These are phyloP conservation scores for Tenthredo mesomela DNA, from an alignment of 2,888 invertebrate genomes.

Conservation along the genomic window DNA sequence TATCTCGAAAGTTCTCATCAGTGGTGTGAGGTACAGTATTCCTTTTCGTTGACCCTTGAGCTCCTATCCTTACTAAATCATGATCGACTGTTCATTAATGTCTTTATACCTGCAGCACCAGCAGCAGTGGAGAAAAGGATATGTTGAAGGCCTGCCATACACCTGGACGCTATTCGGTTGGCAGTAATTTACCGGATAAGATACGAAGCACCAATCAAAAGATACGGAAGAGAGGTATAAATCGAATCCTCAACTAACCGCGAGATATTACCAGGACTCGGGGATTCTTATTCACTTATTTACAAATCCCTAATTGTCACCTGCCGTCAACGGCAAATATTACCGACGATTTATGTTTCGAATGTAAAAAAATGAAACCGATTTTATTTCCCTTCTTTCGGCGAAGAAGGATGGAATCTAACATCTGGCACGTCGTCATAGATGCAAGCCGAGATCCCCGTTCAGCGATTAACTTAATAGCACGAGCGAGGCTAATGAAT, in stretches of 20 bases:
- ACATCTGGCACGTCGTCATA: conserved; percentile 18
- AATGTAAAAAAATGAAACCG: neutral
- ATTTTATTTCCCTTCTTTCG: neutral
- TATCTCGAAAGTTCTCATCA: neutral
- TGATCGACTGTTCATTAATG: conserved; percentile 49
- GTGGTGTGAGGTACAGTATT: neutral
- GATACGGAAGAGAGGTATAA: conserved; percentile 23
- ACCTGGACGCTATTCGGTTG: conserved; percentile 44
- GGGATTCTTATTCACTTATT: neutral
- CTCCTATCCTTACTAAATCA: conserved; percentile 33
- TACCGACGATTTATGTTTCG: neutral
- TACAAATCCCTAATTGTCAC: conserved; percentile 32
- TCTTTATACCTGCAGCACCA: neutral
- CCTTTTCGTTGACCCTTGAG: conserved; percentile 6
- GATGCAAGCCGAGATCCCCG: conserved; percentile 21
- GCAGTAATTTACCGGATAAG: conserved; percentile 51
- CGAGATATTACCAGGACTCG: neutral
- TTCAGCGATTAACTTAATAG: conserved; percentile 73
- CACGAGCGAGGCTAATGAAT: conserved; percentile 75
- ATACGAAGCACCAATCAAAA: conserved; percentile 43
- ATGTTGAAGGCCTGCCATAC: neutral
- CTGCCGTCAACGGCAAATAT: neutral
- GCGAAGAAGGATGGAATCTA: neutral
- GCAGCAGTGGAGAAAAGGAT: neutral
- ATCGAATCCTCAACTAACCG: conserved; percentile 30